Evolutionary conservation across 1,140 invertebrate species (phyloP), one percentile per base, ranked within the genome.

Genomic region (Drosophila oshimai): DNA sequence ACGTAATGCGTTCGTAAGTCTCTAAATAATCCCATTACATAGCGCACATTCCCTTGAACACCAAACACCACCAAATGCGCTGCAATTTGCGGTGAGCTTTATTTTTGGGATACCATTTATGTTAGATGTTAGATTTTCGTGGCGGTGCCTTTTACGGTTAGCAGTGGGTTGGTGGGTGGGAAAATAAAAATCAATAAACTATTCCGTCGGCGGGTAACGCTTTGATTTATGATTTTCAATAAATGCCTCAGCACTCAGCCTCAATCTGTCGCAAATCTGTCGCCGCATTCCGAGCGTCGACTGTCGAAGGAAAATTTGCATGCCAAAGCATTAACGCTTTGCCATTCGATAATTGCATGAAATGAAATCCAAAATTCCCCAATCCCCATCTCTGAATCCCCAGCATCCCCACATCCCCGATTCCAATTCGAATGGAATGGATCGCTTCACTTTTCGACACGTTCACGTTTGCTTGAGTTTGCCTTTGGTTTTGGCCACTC

Each of bases 271-370:
- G 68, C 15, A 33, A 46, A 54, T 42, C 22, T 54, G 67, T 76
- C 77, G 74, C 77, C 78, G 37, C 78, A 83, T 83, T 83, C 78
- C 78, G 53, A 34, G 49, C 36, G 33, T 37, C n/a, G n/a, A n/a
- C n/a, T n/a, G 46, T 33, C 18, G 51, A 42, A 42, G 46, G 42
- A 53, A 71, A 75, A 87, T 87, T 86, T 81, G 81, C 83, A 87
- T 87, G 77, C 62, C 79, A 86, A 86, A 86, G 76, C 76, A 74
- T 80, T 79, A 78, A 78, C 76, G 75, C 75, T 78, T 79, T 79
- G 81, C 65, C 74, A 74, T 67, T 36, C 61, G 37, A 79, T 79
- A 79, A 79, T 79, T 79, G 76, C 76, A 80, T 80, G 78, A 80
- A 69, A 45, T 67, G 39, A 61, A 72, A 76, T 58, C 74, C 55